These are phyloP conservation scores for Autographa pulchrina DNA, from an alignment of 2,888 invertebrate genomes.

Conservation along the genomic window DNA sequence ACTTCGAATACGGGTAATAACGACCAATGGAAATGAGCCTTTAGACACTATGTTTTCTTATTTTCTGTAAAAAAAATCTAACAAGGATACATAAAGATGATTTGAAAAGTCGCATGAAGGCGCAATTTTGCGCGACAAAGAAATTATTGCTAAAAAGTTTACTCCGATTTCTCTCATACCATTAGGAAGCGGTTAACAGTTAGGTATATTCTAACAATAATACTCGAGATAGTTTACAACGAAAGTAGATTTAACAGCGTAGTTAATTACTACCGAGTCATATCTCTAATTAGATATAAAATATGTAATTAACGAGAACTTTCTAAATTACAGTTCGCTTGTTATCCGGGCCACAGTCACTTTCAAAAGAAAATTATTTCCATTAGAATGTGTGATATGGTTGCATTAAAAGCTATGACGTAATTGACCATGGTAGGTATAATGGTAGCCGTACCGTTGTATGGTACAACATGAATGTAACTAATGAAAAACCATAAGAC, in stretches of 20 bases:
- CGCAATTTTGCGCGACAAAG: neutral
- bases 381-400: slow-evolving; percentile 5
- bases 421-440: no score
- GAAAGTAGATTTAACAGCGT: slow-evolving; percentile 4
- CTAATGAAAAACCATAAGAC: no score
- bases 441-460: no score
- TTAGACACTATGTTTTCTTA: no score
- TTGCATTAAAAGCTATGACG: neutral
- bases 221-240: neutral
- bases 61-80: no score
- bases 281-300: slow-evolving; percentile 34
- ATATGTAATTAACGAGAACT: slow-evolving; percentile 42
- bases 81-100: no score
- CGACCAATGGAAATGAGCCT: no score
- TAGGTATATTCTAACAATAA: neutral
- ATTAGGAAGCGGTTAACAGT: neutral
- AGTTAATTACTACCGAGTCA: slow-evolving; percentile 3
- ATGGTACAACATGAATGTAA: no score
- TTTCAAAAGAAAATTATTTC: slow-evolving; percentile 34
- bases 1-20: no score
- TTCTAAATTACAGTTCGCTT: slow-evolving; percentile 37
- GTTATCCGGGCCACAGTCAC: slow-evolving; percentile 28
- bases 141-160: neutral
- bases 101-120: no score
- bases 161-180: neutral